Evolutionary conservation across 2,888 invertebrate species (phyloP), one percentile per base, ranked within the genome.

Genomic region (Trimorus sp.): DNA sequence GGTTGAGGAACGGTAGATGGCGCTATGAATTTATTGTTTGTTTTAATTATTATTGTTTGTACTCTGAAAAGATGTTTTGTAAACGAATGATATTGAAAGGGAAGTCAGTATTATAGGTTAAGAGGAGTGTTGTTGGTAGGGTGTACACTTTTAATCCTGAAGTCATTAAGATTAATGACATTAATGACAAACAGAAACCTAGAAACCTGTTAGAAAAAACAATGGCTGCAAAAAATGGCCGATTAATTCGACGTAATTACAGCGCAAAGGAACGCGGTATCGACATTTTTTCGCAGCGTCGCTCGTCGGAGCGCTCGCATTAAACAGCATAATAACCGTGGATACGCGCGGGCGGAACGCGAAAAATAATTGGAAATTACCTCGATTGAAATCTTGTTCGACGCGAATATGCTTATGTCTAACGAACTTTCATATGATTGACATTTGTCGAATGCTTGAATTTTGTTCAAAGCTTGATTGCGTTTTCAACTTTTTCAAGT

Each of bases 361-460:
- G 53, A 66, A 66, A 66, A 59, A 70, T 16, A 59, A 70, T 70
- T 49, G 51, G 59, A 58, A 58, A 70, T 70, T 59, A 70, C 49
- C 69, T 51, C 9, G 48, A 69, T 48, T 69, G 15, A 49, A 74
- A 56, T 16, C 37, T 65, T 15, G 15, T 68, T 76, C 8, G 26
- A 49, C 38, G 48, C 16, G 59, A 16, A 70, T 49, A 78, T 65
- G 51, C 65, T 59, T 71, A 65, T 63, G 16, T 59, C 65, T 66
- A 78, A 59, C 63, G 58, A 66, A 68, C 53, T 56, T 79, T 66
- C 48, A 60, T 79, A 66, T 62, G 66, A 79, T 68, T 79, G 68
- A 79, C 79, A 79, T 73, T 79, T 74, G 79, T 68, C 68, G 73
- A 71, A 68, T 74, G 63, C 45, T 79, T 73, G 73, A 79, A 79